phyloP scores from a whole-genome alignment of 2,797 vertebrate genomes.

The Microctenopoma lineatum region DNA sequence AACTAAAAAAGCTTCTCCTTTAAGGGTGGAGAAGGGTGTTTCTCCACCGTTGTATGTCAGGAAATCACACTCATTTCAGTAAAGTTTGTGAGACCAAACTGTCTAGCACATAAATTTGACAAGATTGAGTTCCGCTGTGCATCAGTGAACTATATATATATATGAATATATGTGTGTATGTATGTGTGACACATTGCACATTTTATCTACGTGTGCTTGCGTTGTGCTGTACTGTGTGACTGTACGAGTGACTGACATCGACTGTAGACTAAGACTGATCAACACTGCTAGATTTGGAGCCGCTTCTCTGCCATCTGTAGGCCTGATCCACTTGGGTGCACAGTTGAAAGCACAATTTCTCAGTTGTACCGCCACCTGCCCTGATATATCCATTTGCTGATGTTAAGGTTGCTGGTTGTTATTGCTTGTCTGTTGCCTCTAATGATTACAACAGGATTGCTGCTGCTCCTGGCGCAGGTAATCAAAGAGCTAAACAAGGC shows the following conservation, averaged over 20 bases:
- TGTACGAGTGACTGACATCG: conserved; percentile 42
- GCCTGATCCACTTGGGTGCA: conserved; percentile 41
- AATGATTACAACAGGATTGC: conserved; percentile 34
- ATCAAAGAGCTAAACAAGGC: conserved; percentile 41
- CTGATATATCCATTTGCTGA: conserved; percentile 35
- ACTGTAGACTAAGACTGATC: conserved; percentile 37
- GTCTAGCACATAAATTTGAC: conserved; percentile 25
- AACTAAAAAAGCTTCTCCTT: background rate
- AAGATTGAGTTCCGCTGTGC: conserved; percentile 35
- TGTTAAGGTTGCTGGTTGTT: conserved; percentile 18
- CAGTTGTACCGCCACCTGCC: conserved; percentile 27
- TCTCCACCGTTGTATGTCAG: background rate
- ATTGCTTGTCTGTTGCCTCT: conserved; percentile 48
- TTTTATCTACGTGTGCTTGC: conserved; percentile 73
- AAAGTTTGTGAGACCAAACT: conserved; percentile 43
- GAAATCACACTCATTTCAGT: conserved; percentile 33
- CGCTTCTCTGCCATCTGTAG: conserved; percentile 30
- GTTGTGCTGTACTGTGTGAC: conserved; percentile 57
- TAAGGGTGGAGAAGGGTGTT: conserved; percentile 14
- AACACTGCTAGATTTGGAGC: conserved; percentile 30
- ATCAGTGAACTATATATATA: conserved; percentile 1
- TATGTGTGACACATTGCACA: conserved; percentile 62
- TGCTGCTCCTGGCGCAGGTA: conserved; percentile 26
- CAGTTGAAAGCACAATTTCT: conserved; percentile 53
- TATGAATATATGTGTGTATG: conserved; percentile 55